Conservation (phyloP, 2,113 vertebrate genomes). For the Cygnus buccinator region DNA sequence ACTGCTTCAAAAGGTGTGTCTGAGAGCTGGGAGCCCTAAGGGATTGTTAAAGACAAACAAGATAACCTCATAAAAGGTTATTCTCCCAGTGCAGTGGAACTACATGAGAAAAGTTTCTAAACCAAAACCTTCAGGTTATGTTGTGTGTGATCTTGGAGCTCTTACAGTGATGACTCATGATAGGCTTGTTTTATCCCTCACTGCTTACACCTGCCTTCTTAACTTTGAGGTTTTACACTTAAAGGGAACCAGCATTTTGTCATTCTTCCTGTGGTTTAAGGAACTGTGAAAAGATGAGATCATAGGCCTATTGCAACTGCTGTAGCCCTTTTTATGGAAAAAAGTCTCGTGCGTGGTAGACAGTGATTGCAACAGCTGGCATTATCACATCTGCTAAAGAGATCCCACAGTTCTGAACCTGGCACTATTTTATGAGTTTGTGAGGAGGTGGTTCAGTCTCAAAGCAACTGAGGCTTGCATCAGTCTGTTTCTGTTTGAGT, state of each 20-base stretch:
- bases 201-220: not conserved
- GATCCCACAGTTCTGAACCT: not conserved
- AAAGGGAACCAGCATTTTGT: not conserved
- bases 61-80: not conserved
- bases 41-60: not conserved
- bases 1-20: slow-evolving; percentile 88
- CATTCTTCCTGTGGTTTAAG: not conserved
- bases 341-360: not conserved
- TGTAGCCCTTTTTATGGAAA: not conserved
- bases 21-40: fast-evolving
- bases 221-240: not conserved
- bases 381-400: not conserved
- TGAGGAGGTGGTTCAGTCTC: not conserved
- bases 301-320: not conserved
- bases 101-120: not conserved
- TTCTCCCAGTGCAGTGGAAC: not conserved
- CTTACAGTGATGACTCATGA: not conserved
- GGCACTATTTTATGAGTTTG: not conserved
- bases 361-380: not conserved
- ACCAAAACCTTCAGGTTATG: not conserved
- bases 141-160: not conserved
- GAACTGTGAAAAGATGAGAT: not conserved
- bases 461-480: not conserved
- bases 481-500: not conserved
- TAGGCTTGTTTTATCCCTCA: not conserved